phyloP scores from a whole-genome alignment of 2,888 invertebrate genomes.

The Chrysolina americana region DNA sequence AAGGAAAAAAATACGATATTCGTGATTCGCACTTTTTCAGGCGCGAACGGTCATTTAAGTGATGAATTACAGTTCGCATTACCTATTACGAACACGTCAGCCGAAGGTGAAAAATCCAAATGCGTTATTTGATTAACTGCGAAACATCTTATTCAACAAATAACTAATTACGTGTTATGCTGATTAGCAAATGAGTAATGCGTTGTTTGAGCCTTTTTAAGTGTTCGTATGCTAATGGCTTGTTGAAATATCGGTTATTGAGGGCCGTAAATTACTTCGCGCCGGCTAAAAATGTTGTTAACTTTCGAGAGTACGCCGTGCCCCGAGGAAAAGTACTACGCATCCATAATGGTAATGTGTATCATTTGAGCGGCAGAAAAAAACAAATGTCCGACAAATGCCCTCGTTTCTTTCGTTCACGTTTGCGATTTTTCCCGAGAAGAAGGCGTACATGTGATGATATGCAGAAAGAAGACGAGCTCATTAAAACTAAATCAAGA shows the following conservation, averaged over 20 bases:
- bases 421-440: background rate
- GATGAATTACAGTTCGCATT: slow-evolving; percentile 42
- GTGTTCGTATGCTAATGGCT: slow-evolving; percentile 56
- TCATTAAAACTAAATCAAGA: background rate
- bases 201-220: slow-evolving; percentile 56
- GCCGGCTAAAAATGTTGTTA: slow-evolving; percentile 54
- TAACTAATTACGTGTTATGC: slow-evolving; percentile 63
- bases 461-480: background rate
- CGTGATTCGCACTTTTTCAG: slow-evolving; percentile 8
- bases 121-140: slow-evolving; percentile 54
- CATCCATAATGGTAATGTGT: slow-evolving; percentile 41
- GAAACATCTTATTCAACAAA: slow-evolving; percentile 61
- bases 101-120: slow-evolving; percentile 40
- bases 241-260: slow-evolving; percentile 60
- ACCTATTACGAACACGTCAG: slow-evolving; percentile 48
- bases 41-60: slow-evolving; percentile 22
- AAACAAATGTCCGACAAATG: slow-evolving; percentile 19
- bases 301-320: slow-evolving; percentile 46
- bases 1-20: background rate
- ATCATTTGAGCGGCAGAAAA: slow-evolving; percentile 42
- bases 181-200: slow-evolving; percentile 65
- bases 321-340: slow-evolving; percentile 46
- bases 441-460: background rate
- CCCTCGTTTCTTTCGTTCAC: slow-evolving; percentile 5
- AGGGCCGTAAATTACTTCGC: slow-evolving; percentile 57